phyloP scores from a whole-genome alignment of 2,888 invertebrate genomes.

The Brachyopa scutellaris region DNA sequence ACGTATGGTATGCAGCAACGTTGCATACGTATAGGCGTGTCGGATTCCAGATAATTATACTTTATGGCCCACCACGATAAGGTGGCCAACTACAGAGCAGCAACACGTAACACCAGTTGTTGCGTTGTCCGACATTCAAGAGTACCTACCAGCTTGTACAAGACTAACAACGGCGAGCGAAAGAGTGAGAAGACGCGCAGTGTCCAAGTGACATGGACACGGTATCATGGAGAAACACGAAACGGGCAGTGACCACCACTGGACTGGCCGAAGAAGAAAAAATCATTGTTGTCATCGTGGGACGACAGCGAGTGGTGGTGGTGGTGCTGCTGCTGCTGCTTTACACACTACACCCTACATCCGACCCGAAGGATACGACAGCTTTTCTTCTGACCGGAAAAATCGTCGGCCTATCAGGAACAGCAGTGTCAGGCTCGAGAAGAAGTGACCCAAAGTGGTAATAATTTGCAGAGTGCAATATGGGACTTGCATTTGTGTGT shows the following conservation, averaged over 20 bases:
- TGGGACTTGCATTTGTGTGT: slow-evolving; percentile 14
- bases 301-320: background rate
- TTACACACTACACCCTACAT: slow-evolving; percentile 2
- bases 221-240: slow-evolving; percentile 63
- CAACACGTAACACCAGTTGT: slow-evolving; percentile 74
- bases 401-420: slow-evolving; percentile 70
- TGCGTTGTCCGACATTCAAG: slow-evolving; percentile 69
- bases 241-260: slow-evolving; percentile 64
- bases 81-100: slow-evolving; percentile 73
- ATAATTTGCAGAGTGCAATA: slow-evolving; percentile 62
- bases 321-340: too few relatives aligned
- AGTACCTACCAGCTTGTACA: slow-evolving; percentile 48
- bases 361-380: slow-evolving; percentile 56
- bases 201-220: slow-evolving; percentile 67
- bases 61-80: slow-evolving; percentile 75
- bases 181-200: slow-evolving; percentile 65
- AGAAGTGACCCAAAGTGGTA: slow-evolving; percentile 71
- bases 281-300: slow-evolving; percentile 69
- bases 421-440: slow-evolving; percentile 66
- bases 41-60: slow-evolving; percentile 76
- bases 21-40: slow-evolving; percentile 74
- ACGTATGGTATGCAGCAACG: slow-evolving; percentile 59
- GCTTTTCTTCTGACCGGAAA: slow-evolving; percentile 64
- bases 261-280: slow-evolving; percentile 44
- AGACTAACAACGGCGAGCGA: slow-evolving; percentile 60